Conservation (phyloP, 1,140 invertebrate species). For the Ditylenchus dipsaci region DNA sequence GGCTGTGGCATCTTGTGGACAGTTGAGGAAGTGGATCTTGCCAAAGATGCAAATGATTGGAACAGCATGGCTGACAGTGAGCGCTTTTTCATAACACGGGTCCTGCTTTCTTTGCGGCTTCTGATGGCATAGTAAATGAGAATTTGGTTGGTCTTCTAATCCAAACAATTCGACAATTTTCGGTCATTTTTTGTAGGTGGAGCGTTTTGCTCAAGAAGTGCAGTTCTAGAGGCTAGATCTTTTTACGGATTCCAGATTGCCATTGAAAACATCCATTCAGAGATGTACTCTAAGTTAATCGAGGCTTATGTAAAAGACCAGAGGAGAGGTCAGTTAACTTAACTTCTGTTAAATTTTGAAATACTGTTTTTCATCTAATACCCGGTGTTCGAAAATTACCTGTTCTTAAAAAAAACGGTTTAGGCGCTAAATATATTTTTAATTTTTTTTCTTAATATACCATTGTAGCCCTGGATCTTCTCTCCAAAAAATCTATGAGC, state of each 20-base stretch:
- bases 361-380: too few relatives aligned
- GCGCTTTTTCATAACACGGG: conserved; percentile 89
- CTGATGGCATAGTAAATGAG: conserved; percentile 99
- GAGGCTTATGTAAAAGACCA: conserved; percentile 89
- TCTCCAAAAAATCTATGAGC: too few relatives aligned
- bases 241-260: conserved; percentile 99
- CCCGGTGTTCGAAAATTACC: too few relatives aligned
- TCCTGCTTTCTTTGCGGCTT: conserved; percentile 97
- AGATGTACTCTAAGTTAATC: conserved; percentile 98
- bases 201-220: conserved; percentile 92
- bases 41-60: conserved; percentile 72
- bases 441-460: too few relatives aligned
- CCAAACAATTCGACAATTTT: not conserved
- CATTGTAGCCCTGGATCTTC: too few relatives aligned
- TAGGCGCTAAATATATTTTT: too few relatives aligned
- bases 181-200: conserved; percentile 63
- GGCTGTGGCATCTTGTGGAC: conserved; percentile 97
- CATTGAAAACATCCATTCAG: conserved; percentile 98
- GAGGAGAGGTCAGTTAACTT: conserved; percentile 67
- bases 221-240: conserved; percentile 92
- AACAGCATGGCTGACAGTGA: conserved; percentile 63
- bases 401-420: too few relatives aligned
- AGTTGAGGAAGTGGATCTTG: conserved; percentile 76
- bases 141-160: conserved; percentile 70
- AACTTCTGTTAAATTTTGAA: too few relatives aligned